Percentiles rank a stretch among this genome's conserved stretches.
phyloP scores from a whole-genome alignment of 2,113 vertebrate species.

The Megaceryle torquata region DNA sequence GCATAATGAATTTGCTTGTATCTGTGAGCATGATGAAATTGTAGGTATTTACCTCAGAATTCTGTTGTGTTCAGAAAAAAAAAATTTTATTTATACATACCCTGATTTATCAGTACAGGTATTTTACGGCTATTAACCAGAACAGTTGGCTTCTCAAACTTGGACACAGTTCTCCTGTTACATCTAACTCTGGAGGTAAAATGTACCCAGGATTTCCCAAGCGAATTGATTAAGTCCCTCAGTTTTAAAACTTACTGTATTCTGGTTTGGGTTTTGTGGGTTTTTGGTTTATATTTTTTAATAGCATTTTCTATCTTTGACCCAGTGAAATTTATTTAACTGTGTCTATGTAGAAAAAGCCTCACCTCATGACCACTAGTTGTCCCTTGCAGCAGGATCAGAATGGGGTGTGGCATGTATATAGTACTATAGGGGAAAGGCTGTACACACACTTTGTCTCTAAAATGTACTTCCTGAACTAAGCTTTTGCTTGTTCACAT shows the following conservation, averaged over 20 bases:
- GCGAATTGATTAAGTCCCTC: not conserved
- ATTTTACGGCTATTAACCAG: not conserved
- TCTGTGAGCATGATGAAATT: not conserved
- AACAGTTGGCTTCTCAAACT: not conserved
- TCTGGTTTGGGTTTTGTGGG: not conserved
- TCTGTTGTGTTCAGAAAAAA: not conserved
- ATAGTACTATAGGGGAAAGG: not conserved
- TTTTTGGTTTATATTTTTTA: not conserved
- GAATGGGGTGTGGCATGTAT: not conserved
- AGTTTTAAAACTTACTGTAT: not conserved
- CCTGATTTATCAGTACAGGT: not conserved
- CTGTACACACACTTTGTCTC: not conserved
- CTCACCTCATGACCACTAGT: not conserved
- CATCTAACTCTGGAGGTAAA: not conserved
- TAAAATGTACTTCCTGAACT: not conserved
- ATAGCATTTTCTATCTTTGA: not conserved
- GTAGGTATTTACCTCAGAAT: not conserved
- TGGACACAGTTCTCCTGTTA: not conserved
- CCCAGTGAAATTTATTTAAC: not conserved
- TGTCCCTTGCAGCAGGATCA: not conserved
- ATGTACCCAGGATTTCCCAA: not conserved
- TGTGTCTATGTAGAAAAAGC: not conserved
- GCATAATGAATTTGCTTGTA: not conserved
- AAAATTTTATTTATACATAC: not conserved
- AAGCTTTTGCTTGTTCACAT: not conserved